Base-by-base conservation (phyloP, 2,888 invertebrate genomes). In the Euproctis similis region DNA sequence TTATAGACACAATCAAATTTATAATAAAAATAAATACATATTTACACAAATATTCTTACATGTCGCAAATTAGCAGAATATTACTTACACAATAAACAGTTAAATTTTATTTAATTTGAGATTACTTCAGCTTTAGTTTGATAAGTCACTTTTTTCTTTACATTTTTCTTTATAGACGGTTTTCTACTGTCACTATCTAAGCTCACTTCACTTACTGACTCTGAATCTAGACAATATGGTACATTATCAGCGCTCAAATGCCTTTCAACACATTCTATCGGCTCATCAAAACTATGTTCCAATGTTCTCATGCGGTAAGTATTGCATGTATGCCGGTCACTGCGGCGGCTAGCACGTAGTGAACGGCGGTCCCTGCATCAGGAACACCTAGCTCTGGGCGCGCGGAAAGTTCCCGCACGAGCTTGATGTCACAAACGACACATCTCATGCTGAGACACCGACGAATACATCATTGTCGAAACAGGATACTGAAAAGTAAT, bases 361-460 rank as follows among this genome's bases (percentile, higher is more conserved):
- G 73, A 65, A 56, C 75, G 76, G 59, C 80, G 77, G 26, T 61
- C 69, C 34, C 73, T 65, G 46, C 81, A 80, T 81, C 82, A 78
- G 53, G 82, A 78, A 38, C 78, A 81, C 0, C 80, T 62, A 1
- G 68, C 48, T 31, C 81, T 69, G 22, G 70, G 63, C 12, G 66
- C 62, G 8, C 76, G 69, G 42, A 76, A 68, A 2, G 69, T 64
- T 10, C 82, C 77, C 47, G 77, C 74, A 41, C 85, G 75, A 26
- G 85, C 84, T 53, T 87, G 87, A 46, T 87, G 88, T 89, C 88
- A 89, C 87, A 89, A 87, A n/a, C 88, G 86, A 63, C 88, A 89
- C 72, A 89, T 85, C 62, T 89, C 89, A 49, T 89, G 89, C 57
- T 88, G 88, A 20, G 87, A 85, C 36, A 89, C 88, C 21, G 89